Conservation (phyloP, 2,888 invertebrate species). For the Phorcus lineatus region DNA sequence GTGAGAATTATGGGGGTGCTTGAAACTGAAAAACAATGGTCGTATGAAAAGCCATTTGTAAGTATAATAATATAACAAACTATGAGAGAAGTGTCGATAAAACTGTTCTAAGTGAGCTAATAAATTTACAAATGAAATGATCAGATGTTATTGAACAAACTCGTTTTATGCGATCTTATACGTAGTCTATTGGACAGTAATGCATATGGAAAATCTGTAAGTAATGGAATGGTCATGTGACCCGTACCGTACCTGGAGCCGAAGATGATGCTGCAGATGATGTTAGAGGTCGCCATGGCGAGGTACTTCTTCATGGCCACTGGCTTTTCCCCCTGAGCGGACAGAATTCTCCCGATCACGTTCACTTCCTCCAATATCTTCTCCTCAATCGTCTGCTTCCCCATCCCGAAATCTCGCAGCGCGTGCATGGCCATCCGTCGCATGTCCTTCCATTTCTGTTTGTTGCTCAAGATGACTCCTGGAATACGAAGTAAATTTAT, state of each 20-base stretch:
- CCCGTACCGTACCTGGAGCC: constrained; percentile 50
- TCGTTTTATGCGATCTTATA: no score
- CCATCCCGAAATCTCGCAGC: constrained; percentile 62
- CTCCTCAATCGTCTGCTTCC: constrained; percentile 56
- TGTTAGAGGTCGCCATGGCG: constrained; percentile 56
- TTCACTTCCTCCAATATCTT: constrained; percentile 51
- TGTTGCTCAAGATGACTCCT: constrained; percentile 59
- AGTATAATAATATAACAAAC: no score
- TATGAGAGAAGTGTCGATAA: no score
- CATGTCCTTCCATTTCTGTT: constrained; percentile 55
- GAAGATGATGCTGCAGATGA: constrained; percentile 63
- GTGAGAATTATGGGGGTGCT: no score
- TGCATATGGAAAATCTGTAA: no score
- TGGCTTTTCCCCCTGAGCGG: constrained; percentile 36
- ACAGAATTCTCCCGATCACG: constrained; percentile 44
- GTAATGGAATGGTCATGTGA: no score
- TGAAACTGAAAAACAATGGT: no score
- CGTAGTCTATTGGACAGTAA: no score
- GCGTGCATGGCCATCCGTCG: constrained; percentile 53
- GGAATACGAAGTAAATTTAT: background rate
- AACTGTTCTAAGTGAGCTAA: no score
- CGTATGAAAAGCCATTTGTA: no score
- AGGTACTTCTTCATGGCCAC: constrained; percentile 49
- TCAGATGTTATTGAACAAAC: no score
- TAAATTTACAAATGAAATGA: no score